Conservation (phyloP, 1,140 invertebrate species). For the Drosophila subobscura region DNA sequence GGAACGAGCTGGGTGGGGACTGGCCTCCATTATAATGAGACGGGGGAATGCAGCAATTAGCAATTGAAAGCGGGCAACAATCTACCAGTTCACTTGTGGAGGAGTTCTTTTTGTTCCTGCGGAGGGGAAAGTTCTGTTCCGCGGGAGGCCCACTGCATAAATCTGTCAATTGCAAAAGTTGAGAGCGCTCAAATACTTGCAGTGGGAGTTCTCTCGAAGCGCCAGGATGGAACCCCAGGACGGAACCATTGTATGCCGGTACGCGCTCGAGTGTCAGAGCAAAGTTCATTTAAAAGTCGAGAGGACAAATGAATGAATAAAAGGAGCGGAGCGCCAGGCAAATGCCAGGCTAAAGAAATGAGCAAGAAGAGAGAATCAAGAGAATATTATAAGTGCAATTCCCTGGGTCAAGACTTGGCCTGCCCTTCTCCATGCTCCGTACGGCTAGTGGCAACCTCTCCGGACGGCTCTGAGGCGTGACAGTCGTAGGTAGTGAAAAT, state of each 20-base stretch:
- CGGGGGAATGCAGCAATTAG: slow-evolving; percentile 34
- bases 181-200: slow-evolving; percentile 56
- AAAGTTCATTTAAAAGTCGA: slow-evolving; percentile 80
- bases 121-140: slow-evolving; percentile 6
- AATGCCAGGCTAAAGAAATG: slow-evolving; percentile 40
- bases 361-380: slow-evolving; percentile 32
- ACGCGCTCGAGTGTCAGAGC: slow-evolving; percentile 42
- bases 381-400: slow-evolving; percentile 56
- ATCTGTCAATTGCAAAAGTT: slow-evolving; percentile 79
- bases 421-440: not conserved
- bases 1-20: no score
- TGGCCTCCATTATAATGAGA: slow-evolving; percentile 21
- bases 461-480: slow-evolving; percentile 48
- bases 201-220: not conserved
- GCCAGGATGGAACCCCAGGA: not conserved
- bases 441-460: slow-evolving; percentile 16
- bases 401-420: slow-evolving; percentile 49
- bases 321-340: slow-evolving; percentile 36
- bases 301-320: slow-evolving; percentile 79
- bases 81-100: not conserved
- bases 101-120: not conserved
- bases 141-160: slow-evolving; percentile 44
- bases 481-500: slow-evolving; percentile 46
- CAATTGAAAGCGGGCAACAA: slow-evolving; percentile 30
- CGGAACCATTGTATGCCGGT: slow-evolving; percentile 20